Conservation (phyloP, 1,140 invertebrate genomes). For the Cyrtorhinus lividipennis region DNA sequence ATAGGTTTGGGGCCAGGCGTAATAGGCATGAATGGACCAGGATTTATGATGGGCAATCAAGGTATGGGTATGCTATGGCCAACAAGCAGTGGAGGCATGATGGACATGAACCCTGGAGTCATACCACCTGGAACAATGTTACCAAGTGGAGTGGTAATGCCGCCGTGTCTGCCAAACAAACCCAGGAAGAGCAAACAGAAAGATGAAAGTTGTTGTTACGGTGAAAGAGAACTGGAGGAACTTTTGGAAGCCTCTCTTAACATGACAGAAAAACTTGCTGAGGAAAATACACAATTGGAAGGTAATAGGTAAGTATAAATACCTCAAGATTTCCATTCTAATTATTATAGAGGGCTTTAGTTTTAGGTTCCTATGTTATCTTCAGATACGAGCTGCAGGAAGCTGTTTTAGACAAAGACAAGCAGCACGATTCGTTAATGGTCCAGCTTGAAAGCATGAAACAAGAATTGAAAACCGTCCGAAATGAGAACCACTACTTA, state of each 20-base stretch:
- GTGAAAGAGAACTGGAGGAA: conserved; percentile 35
- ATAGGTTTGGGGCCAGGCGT: not conserved
- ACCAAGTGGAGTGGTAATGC: not conserved
- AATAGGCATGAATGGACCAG: not conserved
- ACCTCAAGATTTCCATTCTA: not conserved
- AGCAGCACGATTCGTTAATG: conserved; percentile 33
- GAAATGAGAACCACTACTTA: conserved; percentile 30
- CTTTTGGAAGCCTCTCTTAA: conserved; percentile 41
- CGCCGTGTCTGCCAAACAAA: not conserved
- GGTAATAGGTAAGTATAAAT: conserved; percentile 32
- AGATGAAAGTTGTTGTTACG: not conserved
- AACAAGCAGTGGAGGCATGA: too few relatives aligned
- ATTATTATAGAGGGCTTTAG: too few relatives aligned
- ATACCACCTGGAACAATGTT: not conserved
- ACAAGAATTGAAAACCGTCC: conserved; percentile 31
- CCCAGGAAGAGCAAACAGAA: not conserved
- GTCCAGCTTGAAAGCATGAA: conserved; percentile 34
- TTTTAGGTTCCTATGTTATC: too few relatives aligned
- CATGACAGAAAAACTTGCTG: conserved; percentile 43
- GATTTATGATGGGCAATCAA: not conserved
- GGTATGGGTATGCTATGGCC: not conserved
- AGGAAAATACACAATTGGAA: conserved; percentile 44
- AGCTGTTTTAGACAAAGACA: conserved; percentile 34
- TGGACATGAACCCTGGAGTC: too few relatives aligned
- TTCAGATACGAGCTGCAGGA: conserved; percentile 37